Evolutionary conservation across 1,140 invertebrate species (phyloP).

Genomic region (Microplitis mediator): DNA sequence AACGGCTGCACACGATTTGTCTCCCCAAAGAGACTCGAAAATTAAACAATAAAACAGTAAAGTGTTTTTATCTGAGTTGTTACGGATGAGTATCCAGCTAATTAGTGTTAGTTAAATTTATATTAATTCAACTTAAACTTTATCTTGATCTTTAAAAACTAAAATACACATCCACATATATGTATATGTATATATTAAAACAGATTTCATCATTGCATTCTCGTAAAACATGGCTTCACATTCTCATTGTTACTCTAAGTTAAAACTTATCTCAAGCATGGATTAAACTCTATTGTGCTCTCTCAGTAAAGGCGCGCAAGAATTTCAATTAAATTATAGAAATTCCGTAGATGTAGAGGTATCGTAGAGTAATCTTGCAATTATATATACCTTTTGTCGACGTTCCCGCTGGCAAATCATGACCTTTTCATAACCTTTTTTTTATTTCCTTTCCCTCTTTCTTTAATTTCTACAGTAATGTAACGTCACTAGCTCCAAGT

Average conservation of each 20-base stretch:
- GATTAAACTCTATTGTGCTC: conserved; percentile 20
- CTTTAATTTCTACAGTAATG: background rate
- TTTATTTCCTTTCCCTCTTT: background rate
- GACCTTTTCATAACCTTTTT: conserved; percentile 18
- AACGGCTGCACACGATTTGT: conserved; percentile 13
- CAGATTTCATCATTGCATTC: conserved; percentile 13
- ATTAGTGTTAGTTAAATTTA: background rate
- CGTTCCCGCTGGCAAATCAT: conserved; percentile 19
- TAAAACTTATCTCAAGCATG: conserved; percentile 18
- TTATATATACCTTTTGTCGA: conserved; percentile 25
- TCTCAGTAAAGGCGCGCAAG: background rate
- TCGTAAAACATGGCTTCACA: background rate
- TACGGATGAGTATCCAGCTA: background rate
- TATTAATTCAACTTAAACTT: no score
- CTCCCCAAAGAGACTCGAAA: background rate
- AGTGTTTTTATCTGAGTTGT: background rate
- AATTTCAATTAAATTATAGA: conserved; percentile 33
- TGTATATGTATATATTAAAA: background rate
- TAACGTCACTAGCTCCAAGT: no score
- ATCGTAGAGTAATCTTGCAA: conserved; percentile 27
- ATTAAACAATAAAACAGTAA: background rate
- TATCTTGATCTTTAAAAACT: no score
- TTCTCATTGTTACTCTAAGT: background rate
- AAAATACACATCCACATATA: background rate
- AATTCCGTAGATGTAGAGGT: conserved; percentile 25